Evolutionary conservation across 2,113 vertebrate species (phyloP).

Genomic region (Amblyopsis rosae): DNA sequence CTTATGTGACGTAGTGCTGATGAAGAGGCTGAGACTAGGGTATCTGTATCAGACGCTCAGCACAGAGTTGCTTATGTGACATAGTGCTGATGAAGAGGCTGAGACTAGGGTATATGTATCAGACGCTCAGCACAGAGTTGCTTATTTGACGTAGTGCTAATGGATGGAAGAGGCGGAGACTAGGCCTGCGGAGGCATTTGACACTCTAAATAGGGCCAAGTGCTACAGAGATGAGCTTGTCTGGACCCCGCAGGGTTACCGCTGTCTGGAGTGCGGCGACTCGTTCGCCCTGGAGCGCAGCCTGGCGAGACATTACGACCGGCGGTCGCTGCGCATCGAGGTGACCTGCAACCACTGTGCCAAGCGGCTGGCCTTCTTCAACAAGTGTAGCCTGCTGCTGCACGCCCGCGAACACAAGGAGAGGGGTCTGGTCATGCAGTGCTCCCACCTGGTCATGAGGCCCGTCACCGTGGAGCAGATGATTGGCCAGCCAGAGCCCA

Average conservation of each 20-base stretch:
- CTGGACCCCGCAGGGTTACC: constrained; percentile 78
- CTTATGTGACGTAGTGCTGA: too few relatives aligned
- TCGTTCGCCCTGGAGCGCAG: constrained; percentile 92
- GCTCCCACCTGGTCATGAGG: constrained; percentile 94
- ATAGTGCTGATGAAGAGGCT: too few relatives aligned
- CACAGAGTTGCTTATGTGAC: too few relatives aligned
- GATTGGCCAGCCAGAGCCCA: constrained; percentile 88
- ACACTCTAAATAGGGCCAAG: too few relatives aligned
- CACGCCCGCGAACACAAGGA: constrained; percentile 98
- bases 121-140: too few relatives aligned
- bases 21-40: too few relatives aligned
- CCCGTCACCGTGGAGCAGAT: constrained; percentile 93
- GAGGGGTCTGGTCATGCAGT: constrained; percentile 95
- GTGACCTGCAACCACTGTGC: constrained; percentile 97
- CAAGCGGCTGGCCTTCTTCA: constrained; percentile 95
- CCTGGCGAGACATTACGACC: constrained; percentile 90
- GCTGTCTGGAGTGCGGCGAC: constrained; percentile 94
- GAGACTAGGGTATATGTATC: too few relatives aligned
- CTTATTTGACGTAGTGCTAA: too few relatives aligned
- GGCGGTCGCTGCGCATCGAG: constrained; percentile 93
- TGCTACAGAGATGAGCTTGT: not conserved
- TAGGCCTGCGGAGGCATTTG: too few relatives aligned
- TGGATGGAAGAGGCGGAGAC: too few relatives aligned
- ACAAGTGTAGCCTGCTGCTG: constrained; percentile 94
- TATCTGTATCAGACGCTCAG: too few relatives aligned